These are phyloP conservation scores for Struthidea cinerea DNA, from an alignment of 2,113 vertebrate genomes.

Conservation along the genomic window DNA sequence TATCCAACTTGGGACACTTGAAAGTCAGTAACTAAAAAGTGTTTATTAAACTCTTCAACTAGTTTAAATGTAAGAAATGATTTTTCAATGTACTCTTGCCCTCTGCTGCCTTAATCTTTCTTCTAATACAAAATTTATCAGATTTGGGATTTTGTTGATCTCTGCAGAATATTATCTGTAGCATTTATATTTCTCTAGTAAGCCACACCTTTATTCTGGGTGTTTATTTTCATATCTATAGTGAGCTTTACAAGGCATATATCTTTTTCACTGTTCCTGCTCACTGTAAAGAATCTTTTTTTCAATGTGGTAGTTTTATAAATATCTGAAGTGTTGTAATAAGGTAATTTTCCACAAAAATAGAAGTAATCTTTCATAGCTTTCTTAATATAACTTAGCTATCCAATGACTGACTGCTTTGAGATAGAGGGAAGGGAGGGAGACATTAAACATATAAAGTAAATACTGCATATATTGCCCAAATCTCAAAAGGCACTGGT, in stretches of 20 bases:
- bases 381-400: background rate
- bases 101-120: slow-evolving; percentile 49
- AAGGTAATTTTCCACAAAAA: slow-evolving; percentile 14
- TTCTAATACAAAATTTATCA: slow-evolving; percentile 63
- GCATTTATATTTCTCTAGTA: slow-evolving; percentile 29
- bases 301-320: background rate
- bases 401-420: background rate
- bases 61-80: slow-evolving; percentile 19
- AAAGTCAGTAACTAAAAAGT: background rate
- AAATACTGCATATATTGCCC: background rate
- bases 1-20: background rate
- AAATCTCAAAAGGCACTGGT: background rate
- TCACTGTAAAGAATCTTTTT: background rate
- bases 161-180: slow-evolving; percentile 34
- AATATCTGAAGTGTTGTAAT: slow-evolving; percentile 3
- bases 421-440: background rate
- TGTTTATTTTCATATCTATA: slow-evolving; percentile 33
- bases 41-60: slow-evolving; percentile 27
- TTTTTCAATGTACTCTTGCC: slow-evolving; percentile 1
- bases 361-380: background rate
- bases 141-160: slow-evolving; percentile 55
- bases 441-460: background rate
- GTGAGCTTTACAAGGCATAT: background rate
- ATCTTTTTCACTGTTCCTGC: background rate
- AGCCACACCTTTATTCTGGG: background rate